Evolutionary conservation across 2,888 invertebrate species (phyloP).

Genomic region (Graphium colonna): DNA sequence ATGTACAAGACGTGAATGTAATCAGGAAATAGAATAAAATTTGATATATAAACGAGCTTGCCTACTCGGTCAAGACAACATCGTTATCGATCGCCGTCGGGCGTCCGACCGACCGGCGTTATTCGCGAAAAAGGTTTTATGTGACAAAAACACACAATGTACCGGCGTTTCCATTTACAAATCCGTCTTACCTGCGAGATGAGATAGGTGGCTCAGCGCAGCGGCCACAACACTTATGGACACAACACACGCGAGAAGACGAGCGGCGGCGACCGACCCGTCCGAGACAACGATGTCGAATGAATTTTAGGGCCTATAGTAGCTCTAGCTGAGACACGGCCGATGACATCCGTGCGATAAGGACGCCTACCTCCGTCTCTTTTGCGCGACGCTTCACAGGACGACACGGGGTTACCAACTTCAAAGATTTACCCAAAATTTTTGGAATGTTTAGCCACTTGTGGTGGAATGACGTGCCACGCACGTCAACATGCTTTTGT

Average conservation of each 20-base stretch:
- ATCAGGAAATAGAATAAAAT: conserved; percentile 44
- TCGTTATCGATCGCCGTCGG: conserved; percentile 73
- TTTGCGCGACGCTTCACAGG: conserved; percentile 31
- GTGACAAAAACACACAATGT: conserved; percentile 46
- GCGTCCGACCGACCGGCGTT: conserved; percentile 53
- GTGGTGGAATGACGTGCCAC: too few relatives aligned
- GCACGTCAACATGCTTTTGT: too few relatives aligned
- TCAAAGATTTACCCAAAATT: too few relatives aligned
- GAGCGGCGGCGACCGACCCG: conserved; percentile 68
- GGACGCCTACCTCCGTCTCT: conserved; percentile 39
- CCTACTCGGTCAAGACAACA: conserved; percentile 60
- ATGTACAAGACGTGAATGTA: conserved; percentile 19
- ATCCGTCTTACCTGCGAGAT: conserved; percentile 55
- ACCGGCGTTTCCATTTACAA: conserved; percentile 26
- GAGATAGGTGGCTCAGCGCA: conserved; percentile 48
- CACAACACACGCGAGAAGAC: conserved; percentile 70
- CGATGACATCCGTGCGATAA: conserved; percentile 60
- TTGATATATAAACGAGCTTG: conserved; percentile 42
- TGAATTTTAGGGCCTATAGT: conserved; percentile 46
- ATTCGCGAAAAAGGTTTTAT: conserved; percentile 43
- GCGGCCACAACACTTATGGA: conserved; percentile 61
- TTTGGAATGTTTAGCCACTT: too few relatives aligned
- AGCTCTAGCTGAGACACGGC: conserved; percentile 50
- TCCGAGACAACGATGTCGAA: conserved; percentile 63
- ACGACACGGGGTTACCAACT: too few relatives aligned